Conservation (phyloP, 1,140 invertebrate genomes). For the Coenobita brevimanus region DNA sequence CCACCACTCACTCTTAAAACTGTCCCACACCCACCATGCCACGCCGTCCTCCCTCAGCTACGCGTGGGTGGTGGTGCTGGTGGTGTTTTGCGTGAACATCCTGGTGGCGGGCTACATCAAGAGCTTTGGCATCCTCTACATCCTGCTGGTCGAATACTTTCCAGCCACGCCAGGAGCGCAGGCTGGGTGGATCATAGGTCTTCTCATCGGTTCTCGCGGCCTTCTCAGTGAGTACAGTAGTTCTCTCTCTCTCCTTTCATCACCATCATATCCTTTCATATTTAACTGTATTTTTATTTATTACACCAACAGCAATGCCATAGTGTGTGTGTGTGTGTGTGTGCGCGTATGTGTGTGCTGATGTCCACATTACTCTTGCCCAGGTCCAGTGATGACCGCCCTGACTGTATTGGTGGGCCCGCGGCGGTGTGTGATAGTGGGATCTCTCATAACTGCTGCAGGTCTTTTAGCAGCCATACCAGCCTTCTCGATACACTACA, state of each 20-base stretch:
- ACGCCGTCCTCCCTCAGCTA: too few relatives aligned
- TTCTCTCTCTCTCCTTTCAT: background rate
- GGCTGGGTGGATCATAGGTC: constrained; percentile 20
- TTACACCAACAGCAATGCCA: too few relatives aligned
- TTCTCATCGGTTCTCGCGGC: constrained; percentile 17
- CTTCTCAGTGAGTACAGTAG: constrained; percentile 6
- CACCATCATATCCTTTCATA: too few relatives aligned
- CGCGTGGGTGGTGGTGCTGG: constrained; percentile 20
- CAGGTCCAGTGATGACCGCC: constrained; percentile 23
- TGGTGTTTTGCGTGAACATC: constrained; percentile 11
- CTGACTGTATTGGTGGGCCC: constrained; percentile 27
- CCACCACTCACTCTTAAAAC: too few relatives aligned
- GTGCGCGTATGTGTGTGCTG: background rate
- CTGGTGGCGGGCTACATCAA: constrained; percentile 31
- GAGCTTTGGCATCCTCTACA: constrained; percentile 45
- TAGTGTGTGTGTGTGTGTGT: background rate
- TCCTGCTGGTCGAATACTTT: constrained; percentile 21
- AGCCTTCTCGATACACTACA: background rate
- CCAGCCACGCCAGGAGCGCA: constrained; percentile 12
- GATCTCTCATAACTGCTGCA: background rate
- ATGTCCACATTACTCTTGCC: background rate
- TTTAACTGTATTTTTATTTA: too few relatives aligned
- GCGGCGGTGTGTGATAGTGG: background rate
- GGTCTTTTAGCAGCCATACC: constrained; percentile 31
- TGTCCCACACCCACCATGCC: too few relatives aligned